These are phyloP conservation scores for Thymallus thymallus DNA, from an alignment of 2,113 vertebrate genomes.

Conservation along the genomic window DNA sequence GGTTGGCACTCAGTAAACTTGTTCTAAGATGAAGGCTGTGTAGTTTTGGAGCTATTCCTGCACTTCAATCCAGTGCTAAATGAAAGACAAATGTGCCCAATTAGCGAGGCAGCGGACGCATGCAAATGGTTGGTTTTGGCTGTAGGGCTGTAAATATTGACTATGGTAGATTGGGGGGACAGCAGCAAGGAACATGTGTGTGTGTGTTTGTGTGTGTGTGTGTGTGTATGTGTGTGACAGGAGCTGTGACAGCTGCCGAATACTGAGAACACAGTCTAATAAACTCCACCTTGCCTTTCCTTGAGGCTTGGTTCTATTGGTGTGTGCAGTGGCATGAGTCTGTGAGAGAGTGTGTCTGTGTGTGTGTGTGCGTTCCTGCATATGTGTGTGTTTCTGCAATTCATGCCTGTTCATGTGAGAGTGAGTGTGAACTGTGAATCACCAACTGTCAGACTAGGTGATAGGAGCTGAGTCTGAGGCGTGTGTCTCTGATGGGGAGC, in stretches of 20 bases:
- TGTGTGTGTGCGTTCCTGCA: neutral
- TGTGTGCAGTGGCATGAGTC: neutral
- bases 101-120: slow-evolving; percentile 67
- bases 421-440: neutral
- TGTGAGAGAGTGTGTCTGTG: neutral
- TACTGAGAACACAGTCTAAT: slow-evolving; percentile 22
- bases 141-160: slow-evolving; percentile 67
- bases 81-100: slow-evolving; percentile 57
- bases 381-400: neutral
- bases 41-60: slow-evolving; percentile 54
- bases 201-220: slow-evolving; percentile 43
- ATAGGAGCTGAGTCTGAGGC: neutral
- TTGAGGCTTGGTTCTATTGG: too few relatives aligned
- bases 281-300: slow-evolving; percentile 10
- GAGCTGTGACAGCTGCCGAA: slow-evolving; percentile 45
- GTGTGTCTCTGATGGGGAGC: slow-evolving; percentile 32
- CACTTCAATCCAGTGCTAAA: slow-evolving; percentile 51
- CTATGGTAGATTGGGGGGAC: slow-evolving; percentile 11
- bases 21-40: slow-evolving; percentile 25
- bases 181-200: too few relatives aligned
- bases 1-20: slow-evolving; percentile 14
- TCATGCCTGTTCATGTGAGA: neutral
- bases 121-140: slow-evolving; percentile 62
- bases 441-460: neutral
- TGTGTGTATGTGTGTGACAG: slow-evolving; percentile 48